phyloP scores from a whole-genome alignment of 1,140 invertebrate genomes.

The Popillia japonica region DNA sequence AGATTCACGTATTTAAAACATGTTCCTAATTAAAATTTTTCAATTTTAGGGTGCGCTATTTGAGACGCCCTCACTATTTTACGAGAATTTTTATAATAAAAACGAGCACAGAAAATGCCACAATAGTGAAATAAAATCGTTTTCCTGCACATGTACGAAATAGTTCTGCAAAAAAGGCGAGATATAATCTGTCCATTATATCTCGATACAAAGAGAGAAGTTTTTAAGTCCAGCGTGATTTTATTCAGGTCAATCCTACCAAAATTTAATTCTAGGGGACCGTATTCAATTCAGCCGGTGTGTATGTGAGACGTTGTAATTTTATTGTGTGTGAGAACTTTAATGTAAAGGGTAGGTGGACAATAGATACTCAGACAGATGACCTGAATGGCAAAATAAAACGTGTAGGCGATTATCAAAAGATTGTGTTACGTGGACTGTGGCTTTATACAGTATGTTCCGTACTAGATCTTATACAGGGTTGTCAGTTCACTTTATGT shows the following conservation, averaged over 20 bases:
- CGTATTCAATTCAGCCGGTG: background rate
- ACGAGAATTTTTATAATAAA: no score
- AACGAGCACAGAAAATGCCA: background rate
- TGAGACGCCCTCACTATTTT: no score
- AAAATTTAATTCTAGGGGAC: background rate
- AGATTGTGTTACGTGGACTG: background rate
- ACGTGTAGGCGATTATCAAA: background rate
- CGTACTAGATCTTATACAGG: no score
- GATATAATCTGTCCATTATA: background rate
- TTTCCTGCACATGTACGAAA: background rate
- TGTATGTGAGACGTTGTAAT: background rate
- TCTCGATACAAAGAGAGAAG: background rate
- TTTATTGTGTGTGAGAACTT: slow-evolving; percentile 6
- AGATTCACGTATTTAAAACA: no score
- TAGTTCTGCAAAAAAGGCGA: background rate
- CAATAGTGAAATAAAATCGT: background rate
- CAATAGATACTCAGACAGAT: slow-evolving; percentile 6
- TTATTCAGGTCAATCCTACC: slow-evolving; percentile 10
- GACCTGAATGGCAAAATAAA: slow-evolving; percentile 4
- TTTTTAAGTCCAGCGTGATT: background rate
- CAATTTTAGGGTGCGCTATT: no score
- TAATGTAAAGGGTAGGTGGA: slow-evolving; percentile 4
- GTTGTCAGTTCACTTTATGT: no score
- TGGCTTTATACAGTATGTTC: no score
- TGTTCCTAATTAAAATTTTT: no score